These are phyloP conservation scores for Andricus grossulariae DNA, from an alignment of 1,140 invertebrate genomes.

Conservation along the genomic window DNA sequence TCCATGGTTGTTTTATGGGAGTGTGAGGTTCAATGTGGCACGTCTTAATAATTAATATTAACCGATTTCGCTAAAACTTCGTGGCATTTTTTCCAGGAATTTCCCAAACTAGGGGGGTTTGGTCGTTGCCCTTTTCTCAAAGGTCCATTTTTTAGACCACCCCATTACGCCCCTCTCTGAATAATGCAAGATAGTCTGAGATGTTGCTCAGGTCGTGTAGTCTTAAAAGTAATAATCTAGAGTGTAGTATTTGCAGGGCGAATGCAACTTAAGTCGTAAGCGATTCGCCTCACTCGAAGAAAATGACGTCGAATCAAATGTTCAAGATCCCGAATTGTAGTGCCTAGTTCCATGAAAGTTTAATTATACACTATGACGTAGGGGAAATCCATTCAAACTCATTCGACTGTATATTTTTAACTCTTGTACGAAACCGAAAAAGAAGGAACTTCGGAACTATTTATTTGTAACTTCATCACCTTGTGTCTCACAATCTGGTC, in stretches of 20 bases:
- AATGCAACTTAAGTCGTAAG: not conserved
- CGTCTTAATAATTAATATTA: too few relatives aligned
- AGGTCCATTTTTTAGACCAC: too few relatives aligned
- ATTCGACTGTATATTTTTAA: constrained; percentile 21
- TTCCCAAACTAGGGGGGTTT: too few relatives aligned
- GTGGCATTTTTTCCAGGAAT: too few relatives aligned
- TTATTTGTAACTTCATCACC: constrained; percentile 19
- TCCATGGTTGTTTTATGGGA: too few relatives aligned
- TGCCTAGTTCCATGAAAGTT: constrained; percentile 37
- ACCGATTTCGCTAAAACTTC: too few relatives aligned
- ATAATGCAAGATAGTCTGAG: constrained; percentile 21
- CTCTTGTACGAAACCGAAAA: constrained; percentile 3
- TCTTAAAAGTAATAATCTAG: constrained; percentile 18
- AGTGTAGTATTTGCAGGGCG: constrained; percentile 13
- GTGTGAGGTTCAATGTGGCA: too few relatives aligned
- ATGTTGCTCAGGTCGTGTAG: constrained; percentile 27
- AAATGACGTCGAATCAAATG: constrained; percentile 34
- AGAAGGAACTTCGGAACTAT: not conserved
- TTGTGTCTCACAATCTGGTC: constrained; percentile 29
- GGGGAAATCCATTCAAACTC: not conserved
- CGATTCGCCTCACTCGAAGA: not conserved
- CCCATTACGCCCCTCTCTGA: too few relatives aligned
- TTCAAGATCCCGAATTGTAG: constrained; percentile 33
- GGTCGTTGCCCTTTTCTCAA: too few relatives aligned
- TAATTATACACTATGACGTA: not conserved